Evolutionary conservation across 2,113 vertebrate genomes (phyloP), one percentile per base, ranked within the genome.

Genomic region (Upupa epops): DNA sequence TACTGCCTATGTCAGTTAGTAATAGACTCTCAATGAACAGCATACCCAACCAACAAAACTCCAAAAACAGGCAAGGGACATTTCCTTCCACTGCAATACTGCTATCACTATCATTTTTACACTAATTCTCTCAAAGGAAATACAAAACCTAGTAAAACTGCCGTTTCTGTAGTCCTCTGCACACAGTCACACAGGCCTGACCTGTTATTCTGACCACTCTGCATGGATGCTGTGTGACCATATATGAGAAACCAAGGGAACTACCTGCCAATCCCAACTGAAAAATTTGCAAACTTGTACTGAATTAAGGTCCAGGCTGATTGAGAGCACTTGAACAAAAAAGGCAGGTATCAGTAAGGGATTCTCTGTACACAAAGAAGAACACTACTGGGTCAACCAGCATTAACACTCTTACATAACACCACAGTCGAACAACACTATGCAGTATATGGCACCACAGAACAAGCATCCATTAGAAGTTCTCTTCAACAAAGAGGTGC

Each of bases 221-320:
- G 45, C 13, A 11, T 52, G 0, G 3, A 36, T 58, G n/a, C 2
- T 6, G 5, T 10, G 34, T 1, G 4, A 55, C 4, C 17, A 56
- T 3, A 36, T 0, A 66, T 58, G 17, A 90, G 49, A 72, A 78
- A 55, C 17, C 74, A 64, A 59, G n/a, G 24, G 34, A 79, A 83
- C 59, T n/a, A 71, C 6, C 34, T 45, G 17, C 61, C 36, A 18
- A 66, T 51, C 69, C 65, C 11, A 45, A 36, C 1, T 42, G 18
- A 29, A 32, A 51, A 25, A 28, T 13, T 4, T 34, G 8, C 22
- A 56, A 32, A 16, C 32, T 51, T 16, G 1, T 5, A 65, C 70
- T 46, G 6, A n/a, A 4, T 8, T 3, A 66, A 48, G 40, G 46
- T 51, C 22, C 64, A 37, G 21, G 45, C 12, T 77, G 64, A 68